Evolutionary conservation across 2,888 invertebrate genomes (phyloP).

Genomic region (Drosophila lutescens): DNA sequence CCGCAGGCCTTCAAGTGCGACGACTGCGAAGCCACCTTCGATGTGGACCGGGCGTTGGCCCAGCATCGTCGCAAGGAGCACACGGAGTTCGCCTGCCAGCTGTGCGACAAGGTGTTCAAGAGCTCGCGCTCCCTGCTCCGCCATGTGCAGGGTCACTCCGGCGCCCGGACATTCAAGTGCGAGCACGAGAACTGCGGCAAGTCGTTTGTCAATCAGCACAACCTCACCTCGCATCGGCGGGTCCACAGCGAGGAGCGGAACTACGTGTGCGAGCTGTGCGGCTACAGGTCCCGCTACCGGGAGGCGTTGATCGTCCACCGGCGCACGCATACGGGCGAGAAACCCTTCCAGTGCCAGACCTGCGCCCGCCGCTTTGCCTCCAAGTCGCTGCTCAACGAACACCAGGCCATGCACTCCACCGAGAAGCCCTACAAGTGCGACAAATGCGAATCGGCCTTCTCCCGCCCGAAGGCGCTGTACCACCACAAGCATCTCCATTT

Average conservation of each 20-base stretch:
- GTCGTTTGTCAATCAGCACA: conserved; percentile 72
- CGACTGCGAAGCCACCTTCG: conserved; percentile 59
- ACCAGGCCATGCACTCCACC: conserved; percentile 78
- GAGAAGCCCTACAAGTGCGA: conserved; percentile 73
- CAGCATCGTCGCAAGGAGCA: conserved; percentile 67
- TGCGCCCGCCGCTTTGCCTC: conserved; percentile 76
- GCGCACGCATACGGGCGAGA: conserved; percentile 79
- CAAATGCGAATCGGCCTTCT: conserved; percentile 73
- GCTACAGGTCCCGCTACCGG: conserved; percentile 72
- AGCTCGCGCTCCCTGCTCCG: conserved; percentile 66
- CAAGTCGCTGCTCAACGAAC: conserved; percentile 73
- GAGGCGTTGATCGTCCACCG: conserved; percentile 74
- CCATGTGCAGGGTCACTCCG: conserved; percentile 70
- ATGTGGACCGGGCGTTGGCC: conserved; percentile 59
- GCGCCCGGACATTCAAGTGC: conserved; percentile 66
- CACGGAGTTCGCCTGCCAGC: conserved; percentile 57
- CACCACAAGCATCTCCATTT: conserved; percentile 79
- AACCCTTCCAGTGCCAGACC: conserved; percentile 71
- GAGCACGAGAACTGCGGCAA: conserved; percentile 72
- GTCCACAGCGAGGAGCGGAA: conserved; percentile 74
- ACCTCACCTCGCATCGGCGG: conserved; percentile 67
- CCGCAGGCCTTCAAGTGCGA: conserved; percentile 66
- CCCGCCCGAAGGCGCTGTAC: conserved; percentile 75
- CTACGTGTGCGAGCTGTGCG: conserved; percentile 79
- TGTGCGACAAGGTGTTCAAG: conserved; percentile 72